Evolutionary conservation across 2,113 vertebrate species (phyloP).

Genomic region (Prionailurus bengalensis): DNA sequence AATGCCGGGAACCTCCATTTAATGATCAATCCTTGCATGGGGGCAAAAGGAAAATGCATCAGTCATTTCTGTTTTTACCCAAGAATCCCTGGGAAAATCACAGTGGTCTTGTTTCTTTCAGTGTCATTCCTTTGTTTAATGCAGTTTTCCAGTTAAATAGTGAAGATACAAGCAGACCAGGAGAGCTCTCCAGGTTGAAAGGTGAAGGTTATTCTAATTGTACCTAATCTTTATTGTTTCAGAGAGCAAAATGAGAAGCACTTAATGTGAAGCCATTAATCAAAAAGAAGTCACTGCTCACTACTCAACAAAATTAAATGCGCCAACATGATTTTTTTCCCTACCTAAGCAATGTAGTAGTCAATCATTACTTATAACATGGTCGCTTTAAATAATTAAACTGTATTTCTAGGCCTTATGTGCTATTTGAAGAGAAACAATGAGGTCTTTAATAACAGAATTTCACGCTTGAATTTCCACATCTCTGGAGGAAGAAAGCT

Average conservation of each 20-base stretch:
- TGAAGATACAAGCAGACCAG: neutral
- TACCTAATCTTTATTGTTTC: constrained; percentile 31
- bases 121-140: neutral
- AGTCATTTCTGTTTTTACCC: constrained; percentile 55
- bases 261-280: constrained; percentile 27
- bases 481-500: constrained; percentile 56
- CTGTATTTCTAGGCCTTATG: neutral
- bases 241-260: constrained; percentile 40
- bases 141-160: constrained; percentile 32
- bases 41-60: constrained; percentile 61
- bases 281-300: constrained; percentile 51
- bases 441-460: constrained; percentile 71
- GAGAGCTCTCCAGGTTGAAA: constrained; percentile 39
- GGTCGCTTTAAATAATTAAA: constrained; percentile 61
- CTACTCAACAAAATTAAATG: constrained; percentile 47
- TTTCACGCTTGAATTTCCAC: constrained; percentile 65
- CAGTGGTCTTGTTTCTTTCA: constrained; percentile 29
- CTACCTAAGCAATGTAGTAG: neutral
- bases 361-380: neutral
- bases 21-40: constrained; percentile 28
- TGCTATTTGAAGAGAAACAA: constrained; percentile 60
- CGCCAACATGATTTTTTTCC: neutral
- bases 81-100: constrained; percentile 52
- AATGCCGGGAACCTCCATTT: constrained; percentile 61
- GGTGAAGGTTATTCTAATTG: constrained; percentile 18